Base-by-base conservation (phyloP, 2,888 invertebrate genomes). In the Heteromyza rotundicornis region DNA sequence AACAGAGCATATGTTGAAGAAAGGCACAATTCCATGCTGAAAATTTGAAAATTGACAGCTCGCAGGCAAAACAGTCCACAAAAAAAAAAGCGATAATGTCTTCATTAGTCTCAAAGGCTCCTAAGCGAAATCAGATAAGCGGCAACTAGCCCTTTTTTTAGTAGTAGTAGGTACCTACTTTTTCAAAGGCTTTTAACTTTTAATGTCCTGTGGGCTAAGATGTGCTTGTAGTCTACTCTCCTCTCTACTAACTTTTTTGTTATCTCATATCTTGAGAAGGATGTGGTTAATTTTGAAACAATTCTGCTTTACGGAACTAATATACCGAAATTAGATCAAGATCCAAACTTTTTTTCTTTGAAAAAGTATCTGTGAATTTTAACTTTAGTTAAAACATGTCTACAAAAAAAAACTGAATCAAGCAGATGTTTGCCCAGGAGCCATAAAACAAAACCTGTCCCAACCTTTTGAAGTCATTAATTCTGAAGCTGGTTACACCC, bases 281-380 rank as follows among this genome's bases (percentile, higher is more conserved):
- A 40, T 40, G 8, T n/a, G 16, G 40, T n/a, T n/a, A 40, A 40
- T 40, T 40, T n/a, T 40, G 10, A 10, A 40, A 7, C 10, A 10
- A 40, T 27, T 27, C 27, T 40, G 40, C 40, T 40, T 14, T 32
- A 32, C 32, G 68, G 69, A 73, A 74, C 74, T 77, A 74, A 76
- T 74, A 77, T 76, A 69, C 74, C 77, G 65, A 74, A 74, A 74
- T 74, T 75, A 75, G 74, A 74, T 74, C 74, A 60, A 72, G 76
- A 74, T 74, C 57, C 35, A n/a, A n/a, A n/a, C 3, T 40, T 40
- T 40, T 40, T 10, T n/a, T 40, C n/a, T n/a, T 40, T 40, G 5
- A 40, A 40, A 40, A 40, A 10, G 5, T n/a, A 40, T n/a, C 5
- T 40, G 5, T 40, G 40, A 40, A 40, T 40, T 40, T 27, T 27